Evolutionary conservation across 2,797 vertebrate genomes (phyloP).

Genomic region (Lagorchestes hirsutus): DNA sequence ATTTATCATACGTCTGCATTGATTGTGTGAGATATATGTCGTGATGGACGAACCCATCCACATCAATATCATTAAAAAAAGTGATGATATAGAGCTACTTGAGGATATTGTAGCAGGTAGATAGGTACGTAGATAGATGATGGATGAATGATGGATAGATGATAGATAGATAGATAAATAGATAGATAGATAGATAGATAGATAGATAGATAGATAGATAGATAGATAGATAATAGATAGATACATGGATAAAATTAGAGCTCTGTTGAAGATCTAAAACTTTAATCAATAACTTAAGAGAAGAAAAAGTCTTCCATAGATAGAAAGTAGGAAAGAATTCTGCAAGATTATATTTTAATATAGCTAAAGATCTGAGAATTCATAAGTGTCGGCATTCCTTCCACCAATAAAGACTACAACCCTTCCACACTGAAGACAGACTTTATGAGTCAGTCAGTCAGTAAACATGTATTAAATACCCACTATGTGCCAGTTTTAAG

Average conservation of each 20-base stretch:
- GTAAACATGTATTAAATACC: neutral
- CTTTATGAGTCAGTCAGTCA: neutral
- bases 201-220: no score
- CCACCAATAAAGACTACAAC: neutral
- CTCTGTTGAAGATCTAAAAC: neutral
- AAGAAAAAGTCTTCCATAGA: conserved; percentile 42
- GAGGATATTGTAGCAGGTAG: neutral
- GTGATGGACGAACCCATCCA: neutral
- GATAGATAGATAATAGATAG: no score
- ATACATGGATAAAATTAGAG: neutral
- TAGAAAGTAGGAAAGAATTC: conserved; percentile 56
- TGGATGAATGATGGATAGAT: no score
- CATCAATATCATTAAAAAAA: neutral
- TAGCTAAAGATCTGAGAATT: neutral
- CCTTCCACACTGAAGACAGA: neutral
- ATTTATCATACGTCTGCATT: neutral
- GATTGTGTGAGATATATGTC: neutral
- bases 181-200: no score
- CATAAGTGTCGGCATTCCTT: neutral
- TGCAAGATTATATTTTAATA: conserved; percentile 11
- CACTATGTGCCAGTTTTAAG: neutral
- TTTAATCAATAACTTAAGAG: conserved; percentile 24
- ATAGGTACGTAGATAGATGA: neutral
- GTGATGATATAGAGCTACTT: neutral
- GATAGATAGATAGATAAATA: no score